phyloP scores from a whole-genome alignment of 2,113 vertebrate species.

The Oophaga pumilio region DNA sequence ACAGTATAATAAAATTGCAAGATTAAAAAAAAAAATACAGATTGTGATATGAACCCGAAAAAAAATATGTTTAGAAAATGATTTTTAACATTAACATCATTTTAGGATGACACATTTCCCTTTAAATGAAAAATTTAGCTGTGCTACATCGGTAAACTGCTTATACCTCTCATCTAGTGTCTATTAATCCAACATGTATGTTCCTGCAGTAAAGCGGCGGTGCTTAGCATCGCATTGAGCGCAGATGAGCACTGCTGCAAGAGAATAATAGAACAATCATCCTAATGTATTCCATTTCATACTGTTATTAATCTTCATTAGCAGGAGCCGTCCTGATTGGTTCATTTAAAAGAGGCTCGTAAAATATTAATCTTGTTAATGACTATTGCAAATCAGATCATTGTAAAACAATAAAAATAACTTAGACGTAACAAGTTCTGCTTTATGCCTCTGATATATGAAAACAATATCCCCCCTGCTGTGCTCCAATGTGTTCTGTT shows the following conservation, averaged over 20 bases:
- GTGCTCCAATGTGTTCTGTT: background rate
- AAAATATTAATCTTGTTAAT: constrained; percentile 29
- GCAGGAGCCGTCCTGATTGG: background rate
- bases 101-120: too few relatives aligned
- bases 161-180: background rate
- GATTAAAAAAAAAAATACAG: too few relatives aligned
- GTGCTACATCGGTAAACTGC: background rate
- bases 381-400: constrained; percentile 19
- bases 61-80: too few relatives aligned
- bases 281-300: background rate
- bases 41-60: too few relatives aligned
- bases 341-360: background rate
- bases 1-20: too few relatives aligned
- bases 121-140: background rate
- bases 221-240: background rate
- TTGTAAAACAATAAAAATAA: constrained; percentile 14
- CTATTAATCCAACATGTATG: background rate
- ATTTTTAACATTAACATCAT: too few relatives aligned
- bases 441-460: constrained; percentile 23
- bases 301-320: constrained; percentile 21
- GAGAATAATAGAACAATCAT: constrained; percentile 18
- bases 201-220: background rate
- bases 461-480: constrained; percentile 40
- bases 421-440: constrained; percentile 21
- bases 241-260: background rate